Evolutionary conservation across 2,113 vertebrate species (phyloP), one percentile per base, ranked within the genome.

Genomic region (Xiphorhynchus elegans): DNA sequence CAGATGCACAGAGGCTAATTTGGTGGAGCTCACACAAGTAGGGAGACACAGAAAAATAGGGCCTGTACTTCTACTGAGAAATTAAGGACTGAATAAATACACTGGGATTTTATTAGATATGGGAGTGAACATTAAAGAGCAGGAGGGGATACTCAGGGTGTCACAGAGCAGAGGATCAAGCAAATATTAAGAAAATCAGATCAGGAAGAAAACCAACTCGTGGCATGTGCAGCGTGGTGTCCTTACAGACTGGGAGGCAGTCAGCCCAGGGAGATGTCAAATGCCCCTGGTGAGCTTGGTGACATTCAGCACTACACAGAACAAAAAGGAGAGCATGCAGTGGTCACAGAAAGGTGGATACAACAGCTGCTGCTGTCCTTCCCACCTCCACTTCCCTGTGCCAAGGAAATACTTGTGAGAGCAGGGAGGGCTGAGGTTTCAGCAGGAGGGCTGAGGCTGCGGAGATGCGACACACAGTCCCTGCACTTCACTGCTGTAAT

Each of bases 61-160:
- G 55, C 40, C 39, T 1, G 3, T 78, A 89, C 47, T 56, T 93
- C 85, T 60, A 40, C 73, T 50, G 83, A 93, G 85, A 92, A 92
- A 94, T 93, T 88, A 97, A 94, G 68, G 44, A 68, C 73, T 92
- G 92, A 92, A 89, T 93, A 96, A 91, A 91, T 63, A 78, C 37
- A 50, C n/a, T 29, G 58, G 79, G 91, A 95, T 91, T 89, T 87
- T 89, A 96, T 94, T 86, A 86, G 85, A 58, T 33, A 78, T 8
- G 31, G 31, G 68, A 94, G 39, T 17, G 64, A 95, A 59, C 68
- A 49, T 70, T 67, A 77, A 77, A 84, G 67, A 93, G 66, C 0
- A 0, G 40, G 73, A 95, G 13, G 47, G 92, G 66, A 86, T 67
- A 80, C 13, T 96, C 17, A 67, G 72, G 59, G 76, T 55, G 23